Evolutionary conservation across 2,797 vertebrate genomes (phyloP).

Genomic region (Chrysocyon brachyurus): DNA sequence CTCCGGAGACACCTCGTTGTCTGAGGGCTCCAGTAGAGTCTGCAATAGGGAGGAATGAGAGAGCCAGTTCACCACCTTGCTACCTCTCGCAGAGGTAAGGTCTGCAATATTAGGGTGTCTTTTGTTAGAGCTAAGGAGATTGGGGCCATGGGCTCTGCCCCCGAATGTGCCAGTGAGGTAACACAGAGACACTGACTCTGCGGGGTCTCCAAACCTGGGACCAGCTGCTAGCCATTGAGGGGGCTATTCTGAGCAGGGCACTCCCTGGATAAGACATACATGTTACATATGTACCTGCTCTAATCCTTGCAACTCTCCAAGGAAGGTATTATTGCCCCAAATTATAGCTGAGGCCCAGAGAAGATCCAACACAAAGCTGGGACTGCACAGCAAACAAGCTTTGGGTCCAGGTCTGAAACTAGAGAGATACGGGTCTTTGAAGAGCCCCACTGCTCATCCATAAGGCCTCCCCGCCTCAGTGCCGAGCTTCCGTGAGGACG

Average conservation of each 20-base stretch:
- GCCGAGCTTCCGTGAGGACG: not conserved
- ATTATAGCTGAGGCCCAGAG: not conserved
- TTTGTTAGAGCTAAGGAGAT: not conserved
- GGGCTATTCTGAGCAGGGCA: not conserved
- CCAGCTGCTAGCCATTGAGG: not conserved
- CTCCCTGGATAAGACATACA: too few relatives aligned
- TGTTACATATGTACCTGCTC: not conserved
- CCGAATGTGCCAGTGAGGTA: not conserved
- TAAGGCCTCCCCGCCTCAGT: not conserved
- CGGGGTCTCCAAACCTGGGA: not conserved
- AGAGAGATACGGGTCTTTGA: not conserved
- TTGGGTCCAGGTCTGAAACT: not conserved
- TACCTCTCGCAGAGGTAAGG: not conserved
- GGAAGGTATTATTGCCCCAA: not conserved
- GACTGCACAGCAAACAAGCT: not conserved
- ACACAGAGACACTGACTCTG: not conserved
- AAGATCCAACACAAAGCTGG: not conserved
- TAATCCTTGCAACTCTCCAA: not conserved
- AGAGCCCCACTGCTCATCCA: not conserved
- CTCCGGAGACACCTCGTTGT: not conserved
- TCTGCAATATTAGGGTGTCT: not conserved
- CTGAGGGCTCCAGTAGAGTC: not conserved
- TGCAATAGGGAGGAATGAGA: too few relatives aligned
- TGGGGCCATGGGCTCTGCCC: not conserved
- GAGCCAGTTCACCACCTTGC: not conserved